These are phyloP conservation scores for Hippoglossus hippoglossus DNA, from an alignment of 2,797 vertebrate species.

Conservation along the genomic window DNA sequence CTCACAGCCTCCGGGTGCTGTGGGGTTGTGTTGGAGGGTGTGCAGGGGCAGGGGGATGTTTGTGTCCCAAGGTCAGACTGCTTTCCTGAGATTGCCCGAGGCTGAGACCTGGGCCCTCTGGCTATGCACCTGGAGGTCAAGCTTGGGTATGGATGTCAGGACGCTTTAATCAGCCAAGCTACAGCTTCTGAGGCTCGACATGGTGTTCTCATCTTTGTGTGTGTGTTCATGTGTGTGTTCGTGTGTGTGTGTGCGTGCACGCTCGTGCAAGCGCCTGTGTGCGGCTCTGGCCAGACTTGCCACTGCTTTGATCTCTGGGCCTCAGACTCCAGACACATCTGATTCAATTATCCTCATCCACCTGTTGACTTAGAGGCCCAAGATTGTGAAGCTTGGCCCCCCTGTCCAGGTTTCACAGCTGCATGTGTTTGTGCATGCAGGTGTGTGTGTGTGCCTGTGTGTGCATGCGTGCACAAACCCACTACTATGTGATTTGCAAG, in stretches of 20 bases:
- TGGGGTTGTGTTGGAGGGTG: slow-evolving; percentile 52
- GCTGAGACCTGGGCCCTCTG: slow-evolving; percentile 63
- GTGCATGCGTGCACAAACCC: neutral
- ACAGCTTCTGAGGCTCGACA: slow-evolving; percentile 72
- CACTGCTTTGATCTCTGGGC: slow-evolving; percentile 83
- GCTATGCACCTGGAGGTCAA: slow-evolving; percentile 84
- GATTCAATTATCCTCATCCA: slow-evolving; percentile 88
- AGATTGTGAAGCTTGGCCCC: slow-evolving; percentile 79
- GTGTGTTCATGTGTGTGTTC: slow-evolving; percentile 16
- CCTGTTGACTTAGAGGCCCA: slow-evolving; percentile 86
- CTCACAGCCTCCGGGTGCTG: slow-evolving; percentile 61
- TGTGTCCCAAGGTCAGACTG: slow-evolving; percentile 71
- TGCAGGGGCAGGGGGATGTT: slow-evolving; percentile 51
- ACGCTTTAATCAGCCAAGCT: slow-evolving; percentile 82
- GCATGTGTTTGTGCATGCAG: slow-evolving; percentile 45
- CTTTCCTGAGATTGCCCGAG: slow-evolving; percentile 66
- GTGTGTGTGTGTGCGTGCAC: slow-evolving; percentile 15
- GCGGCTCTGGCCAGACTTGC: slow-evolving; percentile 72
- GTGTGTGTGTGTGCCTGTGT: slow-evolving; percentile 26
- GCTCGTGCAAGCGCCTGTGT: slow-evolving; percentile 48
- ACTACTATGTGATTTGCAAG: neutral
- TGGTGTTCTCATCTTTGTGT: slow-evolving; percentile 67
- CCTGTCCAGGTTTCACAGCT: slow-evolving; percentile 67
- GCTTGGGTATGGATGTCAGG: slow-evolving; percentile 72
- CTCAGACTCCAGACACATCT: slow-evolving; percentile 85